A percentile compares a stretch with the other conserved stretches of the same genome.
Evolutionary conservation across 1,140 invertebrate genomes (phyloP).

Genomic region (Oscheius sp.): DNA sequence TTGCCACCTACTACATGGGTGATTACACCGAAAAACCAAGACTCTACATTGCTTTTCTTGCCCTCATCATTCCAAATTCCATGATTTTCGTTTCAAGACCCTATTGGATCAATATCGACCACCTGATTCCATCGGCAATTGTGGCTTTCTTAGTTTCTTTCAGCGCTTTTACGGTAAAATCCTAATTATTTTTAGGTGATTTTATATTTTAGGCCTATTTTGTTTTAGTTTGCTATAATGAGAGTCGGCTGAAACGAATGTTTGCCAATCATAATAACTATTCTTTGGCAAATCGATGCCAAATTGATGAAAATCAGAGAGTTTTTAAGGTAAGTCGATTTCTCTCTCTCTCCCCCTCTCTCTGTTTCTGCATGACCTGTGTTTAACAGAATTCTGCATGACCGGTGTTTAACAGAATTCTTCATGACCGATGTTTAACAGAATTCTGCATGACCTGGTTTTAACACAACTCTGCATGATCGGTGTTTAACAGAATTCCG

Average conservation of each 20-base stretch:
- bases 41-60: neutral
- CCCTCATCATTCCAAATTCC: neutral
- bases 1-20: neutral
- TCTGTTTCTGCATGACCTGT: too few species aligned
- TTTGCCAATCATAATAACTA: neutral
- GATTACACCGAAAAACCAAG: neutral
- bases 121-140: too few species aligned
- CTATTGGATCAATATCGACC: neutral
- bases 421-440: too few species aligned
- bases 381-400: too few species aligned
- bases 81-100: neutral
- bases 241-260: neutral
- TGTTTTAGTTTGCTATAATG: neutral
- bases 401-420: too few species aligned
- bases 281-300: neutral
- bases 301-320: neutral
- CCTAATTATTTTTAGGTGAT: neutral
- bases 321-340: neutral
- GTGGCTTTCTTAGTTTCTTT: too few species aligned
- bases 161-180: neutral
- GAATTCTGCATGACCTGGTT: too few species aligned
- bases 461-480: too few species aligned
- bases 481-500: too few species aligned
- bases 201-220: neutral
- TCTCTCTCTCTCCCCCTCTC: too few species aligned